Evolutionary conservation across 2,113 vertebrate species (phyloP).

Genomic region (Passer domesticus): DNA sequence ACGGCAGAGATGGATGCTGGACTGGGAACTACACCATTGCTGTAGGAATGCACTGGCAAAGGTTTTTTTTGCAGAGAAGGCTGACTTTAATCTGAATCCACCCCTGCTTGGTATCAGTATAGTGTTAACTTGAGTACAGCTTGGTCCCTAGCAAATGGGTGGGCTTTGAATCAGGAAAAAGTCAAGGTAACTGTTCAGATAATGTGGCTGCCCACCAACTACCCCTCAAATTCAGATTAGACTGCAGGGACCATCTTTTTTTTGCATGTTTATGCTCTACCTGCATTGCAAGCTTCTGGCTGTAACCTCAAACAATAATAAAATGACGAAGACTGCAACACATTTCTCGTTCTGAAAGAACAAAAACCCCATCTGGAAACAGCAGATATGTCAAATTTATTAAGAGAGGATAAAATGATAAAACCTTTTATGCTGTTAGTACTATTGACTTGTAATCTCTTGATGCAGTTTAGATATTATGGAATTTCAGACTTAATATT

Average conservation of each 20-base stretch:
- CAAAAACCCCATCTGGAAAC: neutral
- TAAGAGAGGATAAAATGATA: neutral
- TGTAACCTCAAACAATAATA: neutral
- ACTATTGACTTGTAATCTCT: slow-evolving; percentile 42
- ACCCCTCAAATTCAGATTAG: neutral
- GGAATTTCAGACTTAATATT: slow-evolving; percentile 29
- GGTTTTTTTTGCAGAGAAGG: neutral
- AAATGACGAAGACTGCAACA: neutral
- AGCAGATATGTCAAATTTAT: neutral
- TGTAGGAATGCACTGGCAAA: rapidly evolving
- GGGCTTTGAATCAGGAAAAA: neutral
- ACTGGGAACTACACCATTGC: neutral
- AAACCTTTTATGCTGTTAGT: neutral
- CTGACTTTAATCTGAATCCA: neutral
- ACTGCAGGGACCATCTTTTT: neutral
- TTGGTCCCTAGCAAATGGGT: neutral
- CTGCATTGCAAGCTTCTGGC: neutral
- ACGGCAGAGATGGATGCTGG: neutral
- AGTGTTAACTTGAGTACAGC: neutral
- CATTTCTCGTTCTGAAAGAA: neutral
- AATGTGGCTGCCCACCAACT: neutral
- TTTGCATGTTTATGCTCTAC: neutral
- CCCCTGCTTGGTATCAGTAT: neutral
- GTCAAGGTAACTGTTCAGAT: neutral
- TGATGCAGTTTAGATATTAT: slow-evolving; percentile 9